These are phyloP conservation scores for Anticlea derivata DNA, from an alignment of 2,888 invertebrate species.

Conservation along the genomic window DNA sequence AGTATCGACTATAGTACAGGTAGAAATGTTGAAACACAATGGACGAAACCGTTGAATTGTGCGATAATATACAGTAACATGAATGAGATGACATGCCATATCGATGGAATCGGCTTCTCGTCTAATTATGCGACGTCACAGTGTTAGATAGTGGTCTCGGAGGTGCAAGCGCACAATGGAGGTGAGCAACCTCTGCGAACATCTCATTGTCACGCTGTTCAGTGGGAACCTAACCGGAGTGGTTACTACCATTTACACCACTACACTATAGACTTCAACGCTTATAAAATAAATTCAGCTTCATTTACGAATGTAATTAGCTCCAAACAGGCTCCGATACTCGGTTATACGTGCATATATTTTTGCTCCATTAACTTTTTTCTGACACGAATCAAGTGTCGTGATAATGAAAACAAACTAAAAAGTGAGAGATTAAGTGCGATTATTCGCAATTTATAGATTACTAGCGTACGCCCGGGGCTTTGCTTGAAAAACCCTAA, in stretches of 20 bases:
- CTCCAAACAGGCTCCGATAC: constrained; percentile 37
- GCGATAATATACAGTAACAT: constrained; percentile 22
- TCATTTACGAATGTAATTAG: constrained; percentile 42
- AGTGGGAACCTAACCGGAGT: constrained; percentile 59
- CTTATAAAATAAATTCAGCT: constrained; percentile 24
- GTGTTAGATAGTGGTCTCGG: constrained; percentile 52
- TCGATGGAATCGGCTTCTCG: constrained; percentile 52
- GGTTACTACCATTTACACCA: constrained; percentile 45
- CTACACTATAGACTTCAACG: constrained; percentile 3
- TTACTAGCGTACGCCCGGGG: not conserved
- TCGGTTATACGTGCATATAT: constrained; percentile 29
- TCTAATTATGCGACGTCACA: constrained; percentile 74
- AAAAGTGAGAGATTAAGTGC: constrained; percentile 26
- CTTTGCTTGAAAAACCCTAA: too few species aligned
- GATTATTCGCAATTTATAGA: constrained; percentile 27
- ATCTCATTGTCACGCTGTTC: constrained; percentile 67
- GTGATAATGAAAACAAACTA: constrained; percentile 28
- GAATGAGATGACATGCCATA: constrained; percentile 39
- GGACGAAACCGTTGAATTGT: constrained; percentile 4
- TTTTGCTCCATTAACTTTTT: constrained; percentile 37
- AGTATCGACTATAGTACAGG: too few species aligned
- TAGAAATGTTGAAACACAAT: too few species aligned
- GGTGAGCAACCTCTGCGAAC: constrained; percentile 74
- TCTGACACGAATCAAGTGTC: constrained; percentile 36
- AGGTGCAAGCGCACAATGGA: constrained; percentile 48